phyloP scores from a whole-genome alignment of 2,113 vertebrate species.

The Aegotheles bennettii region DNA sequence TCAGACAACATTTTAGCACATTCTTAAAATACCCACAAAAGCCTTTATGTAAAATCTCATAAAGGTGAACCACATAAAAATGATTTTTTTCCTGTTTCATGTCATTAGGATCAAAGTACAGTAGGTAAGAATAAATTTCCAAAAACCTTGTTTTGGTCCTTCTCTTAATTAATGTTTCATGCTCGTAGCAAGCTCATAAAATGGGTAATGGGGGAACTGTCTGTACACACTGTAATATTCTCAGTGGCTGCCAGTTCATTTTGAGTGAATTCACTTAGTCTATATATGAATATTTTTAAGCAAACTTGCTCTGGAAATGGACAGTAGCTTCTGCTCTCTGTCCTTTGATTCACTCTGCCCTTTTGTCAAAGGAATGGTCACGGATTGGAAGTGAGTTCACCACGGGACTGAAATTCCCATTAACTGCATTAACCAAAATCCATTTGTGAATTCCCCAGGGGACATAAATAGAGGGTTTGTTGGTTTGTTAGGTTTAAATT shows the following conservation, averaged over 20 bases:
- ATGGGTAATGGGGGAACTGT: neutral
- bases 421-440: neutral
- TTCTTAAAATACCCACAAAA: slow-evolving; percentile 83
- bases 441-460: neutral
- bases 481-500: neutral
- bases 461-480: neutral
- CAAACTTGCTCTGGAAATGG: neutral
- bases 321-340: neutral
- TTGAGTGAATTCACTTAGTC: neutral
- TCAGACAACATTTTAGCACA: slow-evolving; percentile 80
- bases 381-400: neutral
- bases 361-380: neutral
- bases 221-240: neutral
- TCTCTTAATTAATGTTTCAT: slow-evolving; percentile 67
- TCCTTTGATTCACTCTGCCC: neutral
- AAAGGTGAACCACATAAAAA: slow-evolving; percentile 75
- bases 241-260: neutral
- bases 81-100: slow-evolving; percentile 62
- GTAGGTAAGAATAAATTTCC: slow-evolving; percentile 71
- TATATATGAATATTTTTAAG: neutral
- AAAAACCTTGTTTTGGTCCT: slow-evolving; percentile 32
- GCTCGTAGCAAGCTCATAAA: slow-evolving; percentile 31
- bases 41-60: slow-evolving; percentile 80
- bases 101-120: slow-evolving; percentile 73
- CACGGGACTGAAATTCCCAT: neutral